These are phyloP conservation scores for Myoxocephalus aenaeus DNA, from an alignment of 2,797 vertebrate species.

Conservation along the genomic window DNA sequence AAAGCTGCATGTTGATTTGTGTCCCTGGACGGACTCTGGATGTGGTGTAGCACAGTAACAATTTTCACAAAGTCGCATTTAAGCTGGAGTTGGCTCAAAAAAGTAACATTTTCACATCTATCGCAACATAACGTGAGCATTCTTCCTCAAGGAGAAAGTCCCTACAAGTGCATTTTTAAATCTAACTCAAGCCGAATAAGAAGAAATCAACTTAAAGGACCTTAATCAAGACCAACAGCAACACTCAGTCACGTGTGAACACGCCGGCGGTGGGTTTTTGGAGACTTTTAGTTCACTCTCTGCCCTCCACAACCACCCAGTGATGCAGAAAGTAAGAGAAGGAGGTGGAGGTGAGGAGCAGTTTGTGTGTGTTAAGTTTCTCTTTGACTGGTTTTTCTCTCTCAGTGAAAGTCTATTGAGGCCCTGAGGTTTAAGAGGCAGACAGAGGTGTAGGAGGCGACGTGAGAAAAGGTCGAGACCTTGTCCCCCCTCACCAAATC, in stretches of 20 bases:
- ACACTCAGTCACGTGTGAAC: slow-evolving; percentile 47
- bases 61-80: slow-evolving; percentile 43
- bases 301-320: slow-evolving; percentile 39
- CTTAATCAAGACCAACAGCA: slow-evolving; percentile 36
- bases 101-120: slow-evolving; percentile 50
- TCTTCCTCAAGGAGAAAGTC: slow-evolving; percentile 31
- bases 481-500: slow-evolving; percentile 27
- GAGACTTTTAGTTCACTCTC: slow-evolving; percentile 43
- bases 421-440: slow-evolving; percentile 86
- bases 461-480: not conserved
- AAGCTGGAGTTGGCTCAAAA: slow-evolving; percentile 40
- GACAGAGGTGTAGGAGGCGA: slow-evolving; percentile 60
- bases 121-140: slow-evolving; percentile 35
- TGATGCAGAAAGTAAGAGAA: slow-evolving; percentile 52
- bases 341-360: slow-evolving; percentile 53
- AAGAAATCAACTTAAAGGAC: slow-evolving; percentile 38
- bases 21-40: slow-evolving; percentile 38
- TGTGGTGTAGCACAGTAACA: slow-evolving; percentile 47
- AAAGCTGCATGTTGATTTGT: slow-evolving; percentile 50
- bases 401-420: slow-evolving; percentile 76
- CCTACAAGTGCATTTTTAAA: slow-evolving; percentile 22
- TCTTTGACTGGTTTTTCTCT: slow-evolving; percentile 54
- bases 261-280: slow-evolving; percentile 25
- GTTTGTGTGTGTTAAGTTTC: slow-evolving; percentile 47
- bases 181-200: slow-evolving; percentile 25